Evolutionary conservation across 2,888 invertebrate genomes (phyloP), one percentile per base, ranked within the genome.

Genomic region (Acleris cristana): DNA sequence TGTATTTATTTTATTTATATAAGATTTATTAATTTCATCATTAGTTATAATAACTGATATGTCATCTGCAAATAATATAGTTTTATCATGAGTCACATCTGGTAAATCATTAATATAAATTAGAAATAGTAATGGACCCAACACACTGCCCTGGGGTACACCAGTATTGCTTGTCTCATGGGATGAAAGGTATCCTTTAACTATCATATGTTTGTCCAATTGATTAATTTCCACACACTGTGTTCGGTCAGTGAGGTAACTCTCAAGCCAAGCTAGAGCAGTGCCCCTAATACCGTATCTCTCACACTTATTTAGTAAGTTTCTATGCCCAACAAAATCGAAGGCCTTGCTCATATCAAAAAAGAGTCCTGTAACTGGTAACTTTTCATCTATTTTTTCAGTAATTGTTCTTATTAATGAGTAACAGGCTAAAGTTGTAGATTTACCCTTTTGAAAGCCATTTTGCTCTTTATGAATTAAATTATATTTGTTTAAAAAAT

Each of bases 331-430:
- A 19, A 56, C 55, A 56, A n/a, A 56, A 19, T 56, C 55, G 14
- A 56, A 56, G 4, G 55, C 40, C 19, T 56, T 56, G n/a, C 55
- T 56, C 55, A 56, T 56, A 40, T 56, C 40, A 40, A 40, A 34
- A 12, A 56, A 56, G 7, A 34, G 3, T 1, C 40, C 55, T 40
- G 55, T 56, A 8, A 56, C 34, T 40, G 40, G 40, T 56, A 19
- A 10, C 5, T 18, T 40, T 40, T 40, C 19, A 40, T 56, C 19
- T 14, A 40, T 40, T 40, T 40, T 40, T n/a, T 56, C 40, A 18
- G 55, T 56, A 19, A 56, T 56, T 2, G 18, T 19, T 19, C 21
- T 40, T 19, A 56, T 40, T 8, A 56, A 21, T 12, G 12, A 40
- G 55, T 40, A 56, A 7, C 19, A 8, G 5, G 55, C 55, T 10